Base-by-base conservation (phyloP, 2,113 vertebrate genomes). In the Orcinus orca region DNA sequence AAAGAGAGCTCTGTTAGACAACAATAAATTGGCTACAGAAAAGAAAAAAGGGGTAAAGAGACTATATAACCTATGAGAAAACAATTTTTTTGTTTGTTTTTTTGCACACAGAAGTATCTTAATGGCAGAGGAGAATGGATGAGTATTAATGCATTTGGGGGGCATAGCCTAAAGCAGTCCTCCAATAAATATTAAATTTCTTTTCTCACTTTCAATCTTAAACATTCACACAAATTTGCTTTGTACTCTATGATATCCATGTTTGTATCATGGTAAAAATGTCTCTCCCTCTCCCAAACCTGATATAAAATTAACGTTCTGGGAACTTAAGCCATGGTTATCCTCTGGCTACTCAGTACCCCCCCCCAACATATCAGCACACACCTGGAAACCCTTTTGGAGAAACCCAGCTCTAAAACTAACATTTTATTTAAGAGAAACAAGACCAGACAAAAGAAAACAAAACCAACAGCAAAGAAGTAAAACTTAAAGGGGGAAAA, bases 371-470 rank as follows among this genome's bases (percentile, higher is more conserved):
- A 5, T 6, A 84, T 8, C 50, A 41, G 50, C 33, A 31, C 25
- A 80, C 3, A 44, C 31, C 33, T 67, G 31, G 31, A 44, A 29
- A 23, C 25, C 21, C 47, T 44, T 33, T 14, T 10, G 36, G 62
- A 81, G 38, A 74, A 53, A 41, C 2, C 2, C n/a, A 33, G 41
- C 13, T 83, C 84, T 26, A 83, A 86, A 41, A 58, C 12, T 3
- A 92, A 33, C 80, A 79, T 82, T 81, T 79, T 62, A 86, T 31
- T 38, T n/a, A 70, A 87, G 41, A 95, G 31, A 90, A 90, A 65
- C 25, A 62, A 47, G 76, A 80, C 26, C 21, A 76, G 47, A 88
- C 0, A 2, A 55, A 79, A 94, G 14, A 3, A 73, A 91, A 93
- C 29, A 31, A 81, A 67, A 68, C 21, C n/a, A 23, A 65, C 70